A percentile compares a stretch with the other conserved stretches of the same genome.
phyloP scores from a whole-genome alignment of 2,888 invertebrate species.

The Autographa pulchrina region DNA sequence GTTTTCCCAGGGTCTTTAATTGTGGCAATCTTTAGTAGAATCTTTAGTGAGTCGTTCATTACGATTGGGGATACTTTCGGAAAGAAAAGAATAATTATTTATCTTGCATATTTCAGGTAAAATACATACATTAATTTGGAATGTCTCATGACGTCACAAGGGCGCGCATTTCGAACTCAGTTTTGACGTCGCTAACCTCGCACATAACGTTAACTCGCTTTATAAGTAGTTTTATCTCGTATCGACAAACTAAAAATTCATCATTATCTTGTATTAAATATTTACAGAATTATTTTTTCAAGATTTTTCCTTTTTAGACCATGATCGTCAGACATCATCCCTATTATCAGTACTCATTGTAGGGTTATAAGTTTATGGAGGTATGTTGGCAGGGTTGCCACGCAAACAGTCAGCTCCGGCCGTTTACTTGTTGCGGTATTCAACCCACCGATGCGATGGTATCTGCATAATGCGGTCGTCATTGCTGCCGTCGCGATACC shows the following conservation, averaged over 20 bases:
- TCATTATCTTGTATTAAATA: too few species aligned
- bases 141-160: too few species aligned
- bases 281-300: too few species aligned
- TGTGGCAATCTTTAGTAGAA: background rate
- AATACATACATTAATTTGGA: too few species aligned
- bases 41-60: background rate
- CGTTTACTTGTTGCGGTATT: slow-evolving; percentile 88
- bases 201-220: too few species aligned
- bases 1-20: background rate
- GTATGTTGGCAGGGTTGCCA: slow-evolving; percentile 52
- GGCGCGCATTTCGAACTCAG: too few species aligned
- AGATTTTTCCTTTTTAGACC: too few species aligned
- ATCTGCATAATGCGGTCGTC: slow-evolving; percentile 87
- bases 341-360: background rate
- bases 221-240: too few species aligned
- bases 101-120: background rate
- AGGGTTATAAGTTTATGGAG: slow-evolving; percentile 3
- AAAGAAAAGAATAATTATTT: background rate
- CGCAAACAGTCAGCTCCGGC: slow-evolving; percentile 72
- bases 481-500: slow-evolving; percentile 76
- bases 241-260: too few species aligned
- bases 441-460: slow-evolving; percentile 81
- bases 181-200: too few species aligned
- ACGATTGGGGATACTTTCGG: background rate
- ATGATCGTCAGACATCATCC: too few species aligned